Base-by-base conservation (phyloP, 1,140 invertebrate species). In the Papilio helenus region DNA sequence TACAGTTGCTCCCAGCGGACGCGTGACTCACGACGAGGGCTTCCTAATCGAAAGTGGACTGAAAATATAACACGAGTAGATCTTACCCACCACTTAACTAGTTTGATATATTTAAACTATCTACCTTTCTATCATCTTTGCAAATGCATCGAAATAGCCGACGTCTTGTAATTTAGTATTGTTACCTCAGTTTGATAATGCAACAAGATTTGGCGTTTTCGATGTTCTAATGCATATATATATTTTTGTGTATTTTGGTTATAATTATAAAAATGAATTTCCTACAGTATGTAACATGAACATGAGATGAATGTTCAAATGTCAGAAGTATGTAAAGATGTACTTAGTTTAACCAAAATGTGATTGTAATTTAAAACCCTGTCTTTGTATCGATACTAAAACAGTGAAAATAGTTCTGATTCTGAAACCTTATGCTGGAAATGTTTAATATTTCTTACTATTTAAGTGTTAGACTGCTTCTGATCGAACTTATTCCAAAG, bases 401-500 rank as follows among this genome's bases (percentile, higher is more conserved):
- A 55, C 49, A 51, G 14, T 20, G 1, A 55, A n/a, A 20, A 29
- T 29, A 29, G n/a, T 58, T 10, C n/a, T 29, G 20, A 29, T 61
- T 61, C 20, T 61, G 14, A 29, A 16, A 61, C 12, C 26, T 26
- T 26, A 5, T 61, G 23, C 58, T 29, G 20, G 14, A 26, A 14
- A 26, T 14, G 58, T 61, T 23, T 14, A 14, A 29, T 68, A 68
- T 29, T 26, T 34, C 23, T 68, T 68, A 29, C 26, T 68, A 68
- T 34, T 76, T 55, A 55, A 51, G 46, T 20, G 18, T 34, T 51
- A 29, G 29, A 76, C 44, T 76, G 14, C 46, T 76, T 55, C 72
- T 49, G 9, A 29, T 76, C 9, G 29, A 55, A 51, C 49, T 76
- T 76, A 76, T 76, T 76, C 73, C 73, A 76, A 76, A 76, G 73